Percentiles rank a stretch among this genome's conserved stretches.
These are phyloP conservation scores for Armadillidium nasatum DNA, from an alignment of 1,140 invertebrate species.

Conservation along the genomic window DNA sequence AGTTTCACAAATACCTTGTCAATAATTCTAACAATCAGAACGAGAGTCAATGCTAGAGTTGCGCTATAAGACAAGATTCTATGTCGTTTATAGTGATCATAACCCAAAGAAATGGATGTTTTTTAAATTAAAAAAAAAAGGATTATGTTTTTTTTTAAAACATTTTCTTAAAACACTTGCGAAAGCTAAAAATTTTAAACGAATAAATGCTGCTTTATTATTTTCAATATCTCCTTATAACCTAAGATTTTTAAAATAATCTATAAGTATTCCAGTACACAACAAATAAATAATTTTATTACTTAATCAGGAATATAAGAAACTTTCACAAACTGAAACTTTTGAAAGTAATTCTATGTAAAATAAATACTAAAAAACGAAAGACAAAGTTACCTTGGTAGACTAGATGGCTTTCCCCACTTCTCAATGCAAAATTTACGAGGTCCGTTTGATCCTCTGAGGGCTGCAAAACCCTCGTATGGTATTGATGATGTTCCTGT, in stretches of 20 bases:
- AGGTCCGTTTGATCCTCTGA: conserved; percentile 90
- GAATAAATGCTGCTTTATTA: neutral
- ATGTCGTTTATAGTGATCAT: no score
- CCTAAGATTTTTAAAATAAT: neutral
- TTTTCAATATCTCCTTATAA: neutral
- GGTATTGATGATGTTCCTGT: conserved; percentile 96
- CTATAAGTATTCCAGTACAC: neutral
- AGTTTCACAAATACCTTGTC: no score
- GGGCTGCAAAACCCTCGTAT: conserved; percentile 91
- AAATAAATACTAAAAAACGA: conserved; percentile 19
- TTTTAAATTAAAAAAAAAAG: no score
- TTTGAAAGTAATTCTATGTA: neutral
- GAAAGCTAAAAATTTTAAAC: no score
- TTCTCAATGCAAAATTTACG: conserved; percentile 97
- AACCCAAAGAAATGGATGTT: no score
- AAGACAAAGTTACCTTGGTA: conserved; percentile 65
- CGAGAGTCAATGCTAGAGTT: no score
- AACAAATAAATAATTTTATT: conserved; percentile 3
- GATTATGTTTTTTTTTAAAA: no score
- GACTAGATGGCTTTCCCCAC: conserved; percentile 90
- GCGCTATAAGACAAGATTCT: no score
- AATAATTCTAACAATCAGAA: no score
- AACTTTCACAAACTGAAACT: neutral
- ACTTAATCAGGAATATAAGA: neutral
- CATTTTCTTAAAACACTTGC: no score